Evolutionary conservation across 2,113 vertebrate species (phyloP).

Genomic region (Anhinga anhinga): DNA sequence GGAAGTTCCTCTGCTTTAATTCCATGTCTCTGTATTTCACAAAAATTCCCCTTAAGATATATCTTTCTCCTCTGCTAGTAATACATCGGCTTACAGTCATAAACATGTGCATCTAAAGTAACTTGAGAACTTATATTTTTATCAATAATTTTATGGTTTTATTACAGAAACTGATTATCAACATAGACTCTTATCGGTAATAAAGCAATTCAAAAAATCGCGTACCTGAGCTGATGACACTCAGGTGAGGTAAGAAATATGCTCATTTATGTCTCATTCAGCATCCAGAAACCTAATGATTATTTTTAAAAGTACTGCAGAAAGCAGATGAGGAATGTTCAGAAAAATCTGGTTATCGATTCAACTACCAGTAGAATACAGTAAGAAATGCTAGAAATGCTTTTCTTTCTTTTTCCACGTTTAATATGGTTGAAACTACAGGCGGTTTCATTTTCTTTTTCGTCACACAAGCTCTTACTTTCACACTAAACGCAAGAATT

Average conservation of each 20-base stretch:
- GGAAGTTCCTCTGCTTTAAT: constrained; percentile 8
- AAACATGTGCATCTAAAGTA: not conserved
- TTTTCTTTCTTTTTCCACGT: rapidly evolving
- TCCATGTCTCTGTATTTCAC: not conserved
- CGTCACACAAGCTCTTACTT: not conserved
- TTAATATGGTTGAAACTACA: not conserved
- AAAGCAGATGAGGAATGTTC: not conserved
- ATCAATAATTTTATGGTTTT: not conserved
- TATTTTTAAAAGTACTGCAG: not conserved
- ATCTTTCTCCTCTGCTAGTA: not conserved
- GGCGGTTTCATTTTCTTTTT: not conserved
- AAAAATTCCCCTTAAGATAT: not conserved
- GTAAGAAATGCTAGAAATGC: not conserved
- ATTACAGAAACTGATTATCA: not conserved
- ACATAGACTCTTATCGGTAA: not conserved
- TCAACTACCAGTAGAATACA: not conserved
- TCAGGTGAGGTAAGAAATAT: not conserved
- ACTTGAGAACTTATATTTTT: not conserved
- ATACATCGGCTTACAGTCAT: not conserved
- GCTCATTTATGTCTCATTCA: not conserved
- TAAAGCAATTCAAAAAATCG: not conserved
- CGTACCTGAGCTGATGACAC: not conserved
- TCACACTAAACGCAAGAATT: not conserved
- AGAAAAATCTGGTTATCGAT: not conserved
- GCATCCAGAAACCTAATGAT: not conserved